These are phyloP conservation scores for Drosophila meridiana DNA, from an alignment of 2,888 invertebrate species.

Conservation along the genomic window DNA sequence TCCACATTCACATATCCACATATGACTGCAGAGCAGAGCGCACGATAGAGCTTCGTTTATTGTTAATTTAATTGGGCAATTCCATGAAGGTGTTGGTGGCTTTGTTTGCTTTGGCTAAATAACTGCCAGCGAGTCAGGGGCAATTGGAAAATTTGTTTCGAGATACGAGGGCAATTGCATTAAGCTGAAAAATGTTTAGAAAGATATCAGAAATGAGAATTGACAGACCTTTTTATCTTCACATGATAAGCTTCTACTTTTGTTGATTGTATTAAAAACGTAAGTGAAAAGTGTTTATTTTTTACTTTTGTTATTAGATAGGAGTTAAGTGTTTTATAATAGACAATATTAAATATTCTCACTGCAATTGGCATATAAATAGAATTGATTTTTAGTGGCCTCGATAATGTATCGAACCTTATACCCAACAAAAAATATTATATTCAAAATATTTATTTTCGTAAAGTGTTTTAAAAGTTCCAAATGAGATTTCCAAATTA, in stretches of 20 bases:
- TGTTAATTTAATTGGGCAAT: constrained; percentile 82
- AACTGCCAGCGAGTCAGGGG: constrained; percentile 43
- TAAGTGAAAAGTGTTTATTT: not conserved
- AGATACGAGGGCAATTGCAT: constrained; percentile 28
- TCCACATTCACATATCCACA: constrained; percentile 50
- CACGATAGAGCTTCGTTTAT: constrained; percentile 66
- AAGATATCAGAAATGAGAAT: not conserved
- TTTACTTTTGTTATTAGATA: not conserved
- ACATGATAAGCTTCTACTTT: not conserved
- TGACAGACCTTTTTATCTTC: not conserved
- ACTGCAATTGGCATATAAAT: not conserved
- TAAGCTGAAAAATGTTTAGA: not conserved
- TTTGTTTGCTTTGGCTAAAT: constrained; percentile 47
- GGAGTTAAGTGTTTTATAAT: not conserved
- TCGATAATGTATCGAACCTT: too few relatives aligned
- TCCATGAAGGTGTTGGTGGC: constrained; percentile 68
- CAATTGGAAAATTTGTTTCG: constrained; percentile 48
- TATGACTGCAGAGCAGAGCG: constrained; percentile 31
- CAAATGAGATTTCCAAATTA: too few relatives aligned
- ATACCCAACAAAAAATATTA: too few relatives aligned
- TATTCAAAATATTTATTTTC: too few relatives aligned
- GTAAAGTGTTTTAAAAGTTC: too few relatives aligned
- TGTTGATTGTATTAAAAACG: not conserved
- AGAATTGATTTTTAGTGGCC: too few relatives aligned
- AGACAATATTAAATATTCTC: not conserved